Evolutionary conservation across 2,888 invertebrate species (phyloP).

Genomic region (Ecdyonurus torrentis): DNA sequence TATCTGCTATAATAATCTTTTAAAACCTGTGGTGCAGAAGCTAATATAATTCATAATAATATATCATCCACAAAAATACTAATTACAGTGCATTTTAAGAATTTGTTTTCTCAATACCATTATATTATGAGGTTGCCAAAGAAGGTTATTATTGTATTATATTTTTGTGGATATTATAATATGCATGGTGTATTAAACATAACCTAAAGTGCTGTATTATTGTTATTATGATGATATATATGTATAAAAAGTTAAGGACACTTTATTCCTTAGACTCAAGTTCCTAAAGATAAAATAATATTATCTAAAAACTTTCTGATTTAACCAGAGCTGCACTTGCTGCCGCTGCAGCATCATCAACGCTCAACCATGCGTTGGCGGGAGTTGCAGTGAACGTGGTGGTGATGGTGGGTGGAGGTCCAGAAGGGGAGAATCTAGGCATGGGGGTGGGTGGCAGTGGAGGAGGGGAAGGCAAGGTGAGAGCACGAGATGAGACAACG

Average conservation of each 20-base stretch:
- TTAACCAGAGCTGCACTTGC: constrained; percentile 26
- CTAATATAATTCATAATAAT: no score
- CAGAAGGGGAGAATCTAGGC: background rate
- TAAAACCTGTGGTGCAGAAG: no score
- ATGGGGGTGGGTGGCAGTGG: background rate
- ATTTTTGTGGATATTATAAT: no score
- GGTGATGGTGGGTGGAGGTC: constrained; percentile 12
- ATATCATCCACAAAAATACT: no score
- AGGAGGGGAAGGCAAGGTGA: background rate
- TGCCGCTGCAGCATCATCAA: constrained; percentile 24
- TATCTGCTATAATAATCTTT: no score
- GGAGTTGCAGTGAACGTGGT: constrained; percentile 13
- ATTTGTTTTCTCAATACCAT: no score
- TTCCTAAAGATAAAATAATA: background rate
- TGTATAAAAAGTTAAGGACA: background rate
- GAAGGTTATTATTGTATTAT: no score
- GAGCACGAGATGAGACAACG: background rate
- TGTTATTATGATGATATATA: background rate
- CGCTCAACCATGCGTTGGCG: constrained; percentile 16
- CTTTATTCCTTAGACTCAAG: background rate
- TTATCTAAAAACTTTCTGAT: constrained; percentile 31
- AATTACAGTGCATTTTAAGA: no score
- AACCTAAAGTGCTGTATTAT: background rate
- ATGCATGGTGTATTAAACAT: no score
- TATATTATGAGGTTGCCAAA: no score